Conservation (phyloP, 2,888 invertebrate species). For the Allygus modestus region DNA sequence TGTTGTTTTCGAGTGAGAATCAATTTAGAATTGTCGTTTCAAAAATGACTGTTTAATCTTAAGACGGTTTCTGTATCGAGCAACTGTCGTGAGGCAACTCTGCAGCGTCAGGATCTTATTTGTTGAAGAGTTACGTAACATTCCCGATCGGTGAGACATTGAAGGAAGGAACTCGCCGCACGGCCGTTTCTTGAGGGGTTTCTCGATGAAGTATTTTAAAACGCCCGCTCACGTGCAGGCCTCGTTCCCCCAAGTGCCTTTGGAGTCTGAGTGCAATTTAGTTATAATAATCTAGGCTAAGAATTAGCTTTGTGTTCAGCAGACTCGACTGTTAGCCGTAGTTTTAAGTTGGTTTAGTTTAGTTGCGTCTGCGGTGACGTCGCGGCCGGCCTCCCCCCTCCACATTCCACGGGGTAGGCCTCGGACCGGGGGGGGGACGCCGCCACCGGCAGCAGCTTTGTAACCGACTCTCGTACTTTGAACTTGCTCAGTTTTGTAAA, state of each 20-base stretch:
- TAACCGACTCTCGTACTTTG: conserved; percentile 24
- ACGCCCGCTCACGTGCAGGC: conserved; percentile 1
- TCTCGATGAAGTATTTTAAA: conserved; percentile 8
- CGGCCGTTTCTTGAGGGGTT: conserved; percentile 10
- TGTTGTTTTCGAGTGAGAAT: not conserved
- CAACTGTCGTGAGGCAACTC: not conserved
- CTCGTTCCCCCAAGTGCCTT: conserved; percentile 58
- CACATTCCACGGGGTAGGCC: conserved; percentile 26
- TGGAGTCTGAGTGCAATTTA: conserved; percentile 62
- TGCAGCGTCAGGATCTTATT: not conserved
- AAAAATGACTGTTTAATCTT: not conserved
- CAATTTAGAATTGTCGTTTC: no score
- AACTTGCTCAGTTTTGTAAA: conserved; percentile 51
- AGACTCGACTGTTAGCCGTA: conserved; percentile 56
- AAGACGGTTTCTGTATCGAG: not conserved
- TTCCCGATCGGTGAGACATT: conserved; percentile 1
- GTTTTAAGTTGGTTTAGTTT: conserved; percentile 55
- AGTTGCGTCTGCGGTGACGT: conserved; percentile 55
- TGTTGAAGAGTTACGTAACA: conserved; percentile 6
- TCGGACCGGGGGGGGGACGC: not conserved
- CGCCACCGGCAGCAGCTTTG: not conserved
- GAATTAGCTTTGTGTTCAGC: conserved; percentile 52
- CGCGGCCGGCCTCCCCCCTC: conserved; percentile 8
- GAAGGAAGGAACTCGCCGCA: conserved; percentile 3
- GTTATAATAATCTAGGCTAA: conserved; percentile 61